Conservation (phyloP, 2,113 vertebrate genomes). For the Phodopus roborovskii region DNA sequence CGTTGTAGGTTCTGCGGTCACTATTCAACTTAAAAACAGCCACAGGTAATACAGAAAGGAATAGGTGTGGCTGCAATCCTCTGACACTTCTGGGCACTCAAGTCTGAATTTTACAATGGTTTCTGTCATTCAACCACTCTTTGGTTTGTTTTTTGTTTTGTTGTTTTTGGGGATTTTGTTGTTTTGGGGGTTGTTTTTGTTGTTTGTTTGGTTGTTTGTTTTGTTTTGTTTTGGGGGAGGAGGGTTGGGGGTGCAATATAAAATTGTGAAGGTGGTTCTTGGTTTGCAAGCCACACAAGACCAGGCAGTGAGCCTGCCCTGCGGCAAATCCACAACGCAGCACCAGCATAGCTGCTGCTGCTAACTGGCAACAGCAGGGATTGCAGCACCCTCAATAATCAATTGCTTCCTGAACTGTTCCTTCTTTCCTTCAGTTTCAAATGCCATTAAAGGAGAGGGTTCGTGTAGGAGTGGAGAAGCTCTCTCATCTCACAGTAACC, state of each 20-base stretch:
- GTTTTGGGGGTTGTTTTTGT: too few species aligned
- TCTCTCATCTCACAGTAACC: neutral
- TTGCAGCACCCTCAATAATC: neutral
- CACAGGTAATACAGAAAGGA: neutral
- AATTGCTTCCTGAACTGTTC: neutral
- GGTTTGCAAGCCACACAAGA: neutral
- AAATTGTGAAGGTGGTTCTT: neutral
- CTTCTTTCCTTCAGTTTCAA: neutral
- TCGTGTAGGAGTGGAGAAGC: neutral
- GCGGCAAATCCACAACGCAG: neutral
- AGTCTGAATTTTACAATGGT: slow-evolving; percentile 9
- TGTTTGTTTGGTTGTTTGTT: too few species aligned
- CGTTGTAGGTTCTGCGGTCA: neutral
- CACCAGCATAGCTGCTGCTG: neutral
- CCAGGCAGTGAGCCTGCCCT: neutral
- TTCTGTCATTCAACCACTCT: neutral
- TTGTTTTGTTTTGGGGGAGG: too few species aligned
- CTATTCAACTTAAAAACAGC: neutral
- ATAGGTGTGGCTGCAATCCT: neutral
- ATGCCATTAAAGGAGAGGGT: neutral
- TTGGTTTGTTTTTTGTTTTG: neutral
- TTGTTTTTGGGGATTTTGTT: too few species aligned
- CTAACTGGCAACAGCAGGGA: neutral
- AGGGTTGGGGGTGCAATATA: neutral
- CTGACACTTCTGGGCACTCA: neutral